Evolutionary conservation across 2,888 invertebrate genomes (phyloP), one percentile per base, ranked within the genome.

Genomic region (Tanytarsus gracilentus): DNA sequence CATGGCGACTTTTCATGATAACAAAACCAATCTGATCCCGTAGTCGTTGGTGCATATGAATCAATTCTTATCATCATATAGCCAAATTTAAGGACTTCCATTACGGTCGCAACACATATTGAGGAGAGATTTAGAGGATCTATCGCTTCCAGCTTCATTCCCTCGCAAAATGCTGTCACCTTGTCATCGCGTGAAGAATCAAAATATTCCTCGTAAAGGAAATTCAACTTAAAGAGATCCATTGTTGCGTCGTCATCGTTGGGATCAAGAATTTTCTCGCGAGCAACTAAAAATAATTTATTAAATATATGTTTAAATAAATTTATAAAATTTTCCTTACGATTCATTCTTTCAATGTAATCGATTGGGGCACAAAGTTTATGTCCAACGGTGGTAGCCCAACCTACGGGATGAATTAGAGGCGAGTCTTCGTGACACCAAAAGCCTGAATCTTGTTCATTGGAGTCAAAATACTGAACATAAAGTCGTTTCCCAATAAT

Each of bases 391-490:
- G 85, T 74, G 61, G 85, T 85, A 0, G 97, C 92, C 97, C 98
- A 96, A n/a, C 96, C 95, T 1, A 95, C 90, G 1, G 93, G 94
- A 73, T 97, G 97, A 64, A 98, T 87, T 9, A 97, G 77, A 0
- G 93, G 90, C 0, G 96, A 95, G 70, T 91, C 89, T 73, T 95
- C 93, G 66, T 97, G 96, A 70, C 95, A 96, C 96, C 96, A 98
- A 72, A 98, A 97, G 3, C 94, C 89, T 65, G 84, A 84, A 68
- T 90, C 89, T 64, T 86, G 85, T 0, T 82, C 79, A 9, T 83
- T 78, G 63, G 87, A 83, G 67, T 92, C 90, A 66, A 87, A 92
- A 74, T 97, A 97, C 67, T 86, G 85, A 1, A 98, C 83, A 67
- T 92, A 89, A 62, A 98, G 78, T 59, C 97, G 79, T 70, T 95